Evolutionary conservation across 2,888 invertebrate species (phyloP).

Genomic region (Eilema depressum): DNA sequence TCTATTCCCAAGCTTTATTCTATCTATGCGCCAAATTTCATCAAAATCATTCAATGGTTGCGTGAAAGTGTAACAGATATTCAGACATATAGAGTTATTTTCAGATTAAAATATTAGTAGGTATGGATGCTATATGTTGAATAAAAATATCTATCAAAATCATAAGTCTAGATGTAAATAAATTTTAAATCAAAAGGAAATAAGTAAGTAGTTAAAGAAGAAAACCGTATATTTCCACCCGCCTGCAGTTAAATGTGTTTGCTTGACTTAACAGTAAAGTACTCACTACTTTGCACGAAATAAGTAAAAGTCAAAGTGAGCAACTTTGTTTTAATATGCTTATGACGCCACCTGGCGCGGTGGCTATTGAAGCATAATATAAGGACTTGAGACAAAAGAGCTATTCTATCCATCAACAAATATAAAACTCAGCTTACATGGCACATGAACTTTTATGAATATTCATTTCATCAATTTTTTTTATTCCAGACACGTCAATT

Average conservation of each 20-base stretch:
- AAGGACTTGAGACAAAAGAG: slow-evolving; percentile 49
- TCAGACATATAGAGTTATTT: no score
- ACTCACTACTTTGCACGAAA: not conserved
- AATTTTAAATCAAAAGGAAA: not conserved
- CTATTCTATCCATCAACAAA: slow-evolving; percentile 34
- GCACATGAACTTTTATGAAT: not conserved
- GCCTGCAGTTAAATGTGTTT: not conserved
- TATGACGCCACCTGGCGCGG: slow-evolving; percentile 33
- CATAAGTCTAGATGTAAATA: not conserved
- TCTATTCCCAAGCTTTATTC: no score
- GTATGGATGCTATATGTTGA: no score
- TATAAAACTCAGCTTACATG: slow-evolving; percentile 33
- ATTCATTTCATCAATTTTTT: no score
- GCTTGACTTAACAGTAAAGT: not conserved
- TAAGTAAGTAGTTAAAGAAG: not conserved
- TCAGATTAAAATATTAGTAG: no score
- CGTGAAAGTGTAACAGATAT: no score
- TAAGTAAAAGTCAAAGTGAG: not conserved
- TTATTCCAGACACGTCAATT: no score
- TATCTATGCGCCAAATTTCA: no score
- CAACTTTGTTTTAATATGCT: not conserved
- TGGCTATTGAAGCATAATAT: slow-evolving; percentile 37
- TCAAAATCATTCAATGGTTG: no score
- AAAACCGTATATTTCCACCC: not conserved
- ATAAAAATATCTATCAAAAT: no score